Evolutionary conservation across 2,888 invertebrate genomes (phyloP), one percentile per base, ranked within the genome.

Genomic region (Xanthia togata): DNA sequence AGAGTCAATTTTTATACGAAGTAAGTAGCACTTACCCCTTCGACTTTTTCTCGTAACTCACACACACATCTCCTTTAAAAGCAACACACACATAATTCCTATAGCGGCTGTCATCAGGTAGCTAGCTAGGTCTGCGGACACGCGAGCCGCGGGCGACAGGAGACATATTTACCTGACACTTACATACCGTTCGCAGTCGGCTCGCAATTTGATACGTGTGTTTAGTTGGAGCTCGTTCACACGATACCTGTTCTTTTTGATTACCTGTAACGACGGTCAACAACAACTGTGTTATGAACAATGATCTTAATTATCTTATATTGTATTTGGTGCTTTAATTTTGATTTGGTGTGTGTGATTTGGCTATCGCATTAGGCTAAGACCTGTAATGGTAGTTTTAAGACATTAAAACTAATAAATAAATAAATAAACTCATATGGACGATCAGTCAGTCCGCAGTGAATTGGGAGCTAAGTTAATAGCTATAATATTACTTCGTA

Each of bases 81-180:
- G 20, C 1, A n/a, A 55, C 41, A 72, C 68, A 62, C 69, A 38
- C 59, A 79, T 79, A 75, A 69, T n/a, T 74, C 74, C 14, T 65
- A 31, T 20, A 31, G 38, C 17, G 26, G 70, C 63, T 73, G 73
- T 53, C 76, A 70, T 4, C 59, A 38, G 76, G 82, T 83, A 76
- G 82, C 62, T 63, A 70, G 57, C 59, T 8, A 71, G 63, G 44
- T 11, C 50, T 50, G 67, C 23, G 17, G 23, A 70, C 79, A 79
- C 81, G 87, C 81, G 59, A 79, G 78, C 87, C 81, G 35, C 75
- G 12, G 75, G 87, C 87, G 50, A 65, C 57, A 70, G 8, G 6
- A 65, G 78, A 83, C 78, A 76, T 85, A 68, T 81, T 84, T 81
- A 87, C 86, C 73, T 81, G 79, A 81, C 86, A 79, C 76, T 38